Percentiles rank a stretch among this genome's conserved stretches.
These are phyloP conservation scores for Rotaria sp. DNA, from an alignment of 2,888 invertebrate species.

Conservation along the genomic window DNA sequence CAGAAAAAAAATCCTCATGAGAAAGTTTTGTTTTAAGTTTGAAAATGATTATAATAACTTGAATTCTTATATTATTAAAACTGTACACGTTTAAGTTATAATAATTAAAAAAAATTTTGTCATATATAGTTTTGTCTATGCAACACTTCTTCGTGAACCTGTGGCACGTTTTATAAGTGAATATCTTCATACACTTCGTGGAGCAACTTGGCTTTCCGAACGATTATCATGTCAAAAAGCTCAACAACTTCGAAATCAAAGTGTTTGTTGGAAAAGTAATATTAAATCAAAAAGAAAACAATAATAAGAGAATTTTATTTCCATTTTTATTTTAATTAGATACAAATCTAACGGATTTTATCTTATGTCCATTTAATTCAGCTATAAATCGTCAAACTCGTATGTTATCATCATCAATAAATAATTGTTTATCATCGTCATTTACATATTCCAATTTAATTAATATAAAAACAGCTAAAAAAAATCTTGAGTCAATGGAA, in stretches of 20 bases:
- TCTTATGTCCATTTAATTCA: constrained; percentile 80
- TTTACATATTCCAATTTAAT: constrained; percentile 22
- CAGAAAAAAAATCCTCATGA: no score
- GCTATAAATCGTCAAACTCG: constrained; percentile 91
- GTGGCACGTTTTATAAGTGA: constrained; percentile 87
- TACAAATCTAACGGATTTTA: constrained; percentile 81
- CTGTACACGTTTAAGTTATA: no score
- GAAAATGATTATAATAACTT: no score
- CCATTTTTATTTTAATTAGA: constrained; percentile 60
- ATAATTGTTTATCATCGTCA: not conserved
- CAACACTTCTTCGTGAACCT: constrained; percentile 82
- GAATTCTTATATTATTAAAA: no score
- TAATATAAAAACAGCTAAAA: constrained; percentile 78
- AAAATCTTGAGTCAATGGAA: constrained; percentile 85
- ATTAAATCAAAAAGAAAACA: not conserved
- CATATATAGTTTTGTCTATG: not conserved
- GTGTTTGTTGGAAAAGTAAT: not conserved
- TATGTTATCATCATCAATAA: constrained; percentile 68
- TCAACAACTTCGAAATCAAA: constrained; percentile 1
- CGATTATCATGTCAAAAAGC: not conserved
- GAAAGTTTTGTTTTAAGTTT: no score
- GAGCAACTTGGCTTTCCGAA: constrained; percentile 72
- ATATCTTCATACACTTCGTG: constrained; percentile 88
- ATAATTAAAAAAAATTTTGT: no score
- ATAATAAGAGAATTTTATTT: constrained; percentile 11